A percentile compares a stretch with the other conserved stretches of the same genome.
These are phyloP conservation scores for Cotesia typhae DNA, from an alignment of 1,140 invertebrate genomes.

Conservation along the genomic window DNA sequence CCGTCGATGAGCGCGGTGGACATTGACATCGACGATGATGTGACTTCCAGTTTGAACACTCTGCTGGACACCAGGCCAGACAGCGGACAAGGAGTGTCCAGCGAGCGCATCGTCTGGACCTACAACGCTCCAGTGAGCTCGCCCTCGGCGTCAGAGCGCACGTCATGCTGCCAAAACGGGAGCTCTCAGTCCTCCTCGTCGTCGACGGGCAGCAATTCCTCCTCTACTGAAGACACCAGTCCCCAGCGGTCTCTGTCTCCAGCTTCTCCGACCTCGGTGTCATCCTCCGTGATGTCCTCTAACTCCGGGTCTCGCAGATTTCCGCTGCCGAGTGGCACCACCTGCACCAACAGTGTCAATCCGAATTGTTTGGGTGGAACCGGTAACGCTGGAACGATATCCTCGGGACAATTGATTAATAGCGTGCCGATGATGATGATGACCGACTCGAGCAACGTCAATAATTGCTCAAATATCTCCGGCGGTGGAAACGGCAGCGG, in stretches of 20 bases:
- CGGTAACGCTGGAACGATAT: no score
- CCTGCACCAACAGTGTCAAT: constrained; percentile 43
- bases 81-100: constrained; percentile 66
- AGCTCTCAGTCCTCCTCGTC: constrained; percentile 58
- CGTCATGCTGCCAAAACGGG: constrained; percentile 64
- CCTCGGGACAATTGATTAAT: no score
- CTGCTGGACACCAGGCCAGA: constrained; percentile 84
- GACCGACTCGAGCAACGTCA: constrained; percentile 22
- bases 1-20: constrained; percentile 81
- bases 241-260: constrained; percentile 76
- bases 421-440: background rate
- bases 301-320: constrained; percentile 69
- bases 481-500: constrained; percentile 32
- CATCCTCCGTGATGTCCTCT: constrained; percentile 85
- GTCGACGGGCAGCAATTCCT: constrained; percentile 67
- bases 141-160: constrained; percentile 59
- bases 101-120: constrained; percentile 86
- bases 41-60: constrained; percentile 90
- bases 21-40: constrained; percentile 91
- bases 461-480: constrained; percentile 46
- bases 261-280: constrained; percentile 83
- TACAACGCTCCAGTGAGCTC: constrained; percentile 81
- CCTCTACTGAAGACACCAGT: constrained; percentile 73
- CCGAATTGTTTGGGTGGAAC: no score
- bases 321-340: constrained; percentile 50